Evolutionary conservation across 2,888 invertebrate genomes (phyloP).

Genomic region (Acanthococcus lagerstroemiae): DNA sequence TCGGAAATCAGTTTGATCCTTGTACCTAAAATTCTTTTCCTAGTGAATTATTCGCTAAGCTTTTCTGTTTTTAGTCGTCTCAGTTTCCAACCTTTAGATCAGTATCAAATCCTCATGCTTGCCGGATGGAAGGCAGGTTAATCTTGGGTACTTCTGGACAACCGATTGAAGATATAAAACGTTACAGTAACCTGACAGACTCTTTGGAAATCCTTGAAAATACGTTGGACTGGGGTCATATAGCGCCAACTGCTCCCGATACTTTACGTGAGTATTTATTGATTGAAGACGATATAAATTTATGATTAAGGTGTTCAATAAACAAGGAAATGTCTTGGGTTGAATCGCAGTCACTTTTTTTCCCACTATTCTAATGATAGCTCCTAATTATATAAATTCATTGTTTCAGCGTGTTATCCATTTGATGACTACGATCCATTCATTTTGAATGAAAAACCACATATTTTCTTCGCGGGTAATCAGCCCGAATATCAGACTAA

Average conservation of each 20-base stretch:
- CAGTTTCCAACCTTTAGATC: slow-evolving; percentile 60
- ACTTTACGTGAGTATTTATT: slow-evolving; percentile 51
- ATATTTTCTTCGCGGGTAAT: slow-evolving; percentile 81
- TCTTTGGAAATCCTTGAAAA: slow-evolving; percentile 64
- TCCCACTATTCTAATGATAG: too few relatives aligned
- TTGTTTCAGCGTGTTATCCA: slow-evolving; percentile 58
- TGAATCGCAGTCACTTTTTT: background rate
- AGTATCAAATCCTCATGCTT: slow-evolving; percentile 79
- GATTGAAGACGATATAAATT: background rate
- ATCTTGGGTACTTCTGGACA: slow-evolving; percentile 65
- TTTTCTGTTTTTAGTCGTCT: slow-evolving; percentile 42
- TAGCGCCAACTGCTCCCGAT: slow-evolving; percentile 90
- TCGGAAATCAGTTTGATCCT: too few relatives aligned
- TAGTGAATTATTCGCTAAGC: too few relatives aligned
- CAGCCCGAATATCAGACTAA: slow-evolving; percentile 60
- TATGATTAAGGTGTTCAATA: background rate
- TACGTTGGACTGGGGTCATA: slow-evolving; percentile 76
- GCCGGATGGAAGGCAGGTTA: slow-evolving; percentile 51
- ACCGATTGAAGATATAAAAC: slow-evolving; percentile 65
- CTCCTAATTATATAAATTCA: too few relatives aligned
- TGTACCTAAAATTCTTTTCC: too few relatives aligned
- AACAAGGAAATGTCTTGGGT: background rate
- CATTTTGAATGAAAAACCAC: slow-evolving; percentile 70
- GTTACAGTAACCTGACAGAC: slow-evolving; percentile 58
- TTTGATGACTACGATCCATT: slow-evolving; percentile 78